phyloP scores from a whole-genome alignment of 2,113 vertebrate genomes.

The Caretta caretta region DNA sequence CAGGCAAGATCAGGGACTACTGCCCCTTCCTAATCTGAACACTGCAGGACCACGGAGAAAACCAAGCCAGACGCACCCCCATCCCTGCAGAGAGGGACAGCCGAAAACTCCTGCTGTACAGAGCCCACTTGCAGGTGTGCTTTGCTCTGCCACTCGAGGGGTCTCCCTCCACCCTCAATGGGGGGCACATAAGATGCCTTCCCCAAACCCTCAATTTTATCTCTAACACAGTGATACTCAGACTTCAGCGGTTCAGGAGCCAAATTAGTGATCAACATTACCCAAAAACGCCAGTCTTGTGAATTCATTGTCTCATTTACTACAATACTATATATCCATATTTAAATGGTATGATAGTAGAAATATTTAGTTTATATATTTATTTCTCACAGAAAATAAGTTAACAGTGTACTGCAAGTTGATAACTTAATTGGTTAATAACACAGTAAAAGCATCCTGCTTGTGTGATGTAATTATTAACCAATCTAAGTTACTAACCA shows the following conservation, averaged over 20 bases:
- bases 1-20: too few species aligned
- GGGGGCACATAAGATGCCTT: neutral
- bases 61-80: neutral
- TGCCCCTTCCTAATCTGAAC: neutral
- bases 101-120: neutral
- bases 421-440: neutral
- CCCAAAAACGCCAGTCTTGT: neutral
- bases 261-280: neutral
- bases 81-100: neutral
- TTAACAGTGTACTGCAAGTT: neutral
- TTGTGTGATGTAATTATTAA: too few species aligned
- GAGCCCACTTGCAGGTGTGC: neutral
- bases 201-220: neutral
- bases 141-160: neutral
- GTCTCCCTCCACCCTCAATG: neutral
- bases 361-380: neutral
- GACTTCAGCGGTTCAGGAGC: neutral
- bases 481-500: too few species aligned
- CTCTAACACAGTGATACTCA: neutral
- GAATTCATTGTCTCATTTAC: neutral
- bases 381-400: too few species aligned
- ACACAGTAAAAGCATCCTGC: neutral
- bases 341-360: neutral
- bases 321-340: neutral
- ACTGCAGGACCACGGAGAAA: neutral